phyloP scores from a whole-genome alignment of 2,888 invertebrate species.

The Phyllotreta cruciferae region DNA sequence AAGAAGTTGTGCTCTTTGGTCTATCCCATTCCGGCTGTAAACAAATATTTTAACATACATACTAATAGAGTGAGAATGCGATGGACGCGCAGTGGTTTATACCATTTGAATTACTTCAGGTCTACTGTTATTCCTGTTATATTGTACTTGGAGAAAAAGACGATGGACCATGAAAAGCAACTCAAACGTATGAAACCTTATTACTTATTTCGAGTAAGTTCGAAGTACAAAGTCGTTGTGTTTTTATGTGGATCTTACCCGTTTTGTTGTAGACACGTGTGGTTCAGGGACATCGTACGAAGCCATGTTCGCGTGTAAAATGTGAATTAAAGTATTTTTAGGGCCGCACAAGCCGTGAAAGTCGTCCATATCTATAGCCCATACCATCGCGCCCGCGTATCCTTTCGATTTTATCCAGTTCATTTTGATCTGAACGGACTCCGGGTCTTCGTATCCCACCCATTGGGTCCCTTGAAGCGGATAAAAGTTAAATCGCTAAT shows the following conservation, averaged over 20 bases:
- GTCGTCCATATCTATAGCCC: conserved; percentile 94
- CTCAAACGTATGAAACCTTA: not conserved
- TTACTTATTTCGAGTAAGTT: no score
- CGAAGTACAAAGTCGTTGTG: no score
- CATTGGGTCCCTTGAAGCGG: conserved; percentile 72
- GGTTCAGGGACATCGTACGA: conserved; percentile 74
- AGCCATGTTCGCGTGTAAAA: conserved; percentile 76
- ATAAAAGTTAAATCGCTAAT: not conserved
- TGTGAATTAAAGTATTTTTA: conserved; percentile 76
- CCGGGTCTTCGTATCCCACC: conserved; percentile 87
- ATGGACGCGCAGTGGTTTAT: no score
- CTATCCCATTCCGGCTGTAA: conserved; percentile 80
- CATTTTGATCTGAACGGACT: conserved; percentile 88
- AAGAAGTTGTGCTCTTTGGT: conserved; percentile 77
- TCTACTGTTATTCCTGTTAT: no score
- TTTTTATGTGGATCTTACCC: conserved; percentile 63
- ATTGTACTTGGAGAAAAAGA: no score
- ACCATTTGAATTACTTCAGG: no score
- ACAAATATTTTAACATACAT: not conserved
- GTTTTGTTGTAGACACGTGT: conserved; percentile 69
- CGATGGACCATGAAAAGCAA: not conserved
- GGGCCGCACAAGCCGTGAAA: conserved; percentile 83
- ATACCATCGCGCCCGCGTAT: conserved; percentile 88
- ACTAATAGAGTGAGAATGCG: not conserved
- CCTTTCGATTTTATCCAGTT: conserved; percentile 84